Evolutionary conservation across 2,113 vertebrate species (phyloP).

Genomic region (Chloropsis hardwickii): DNA sequence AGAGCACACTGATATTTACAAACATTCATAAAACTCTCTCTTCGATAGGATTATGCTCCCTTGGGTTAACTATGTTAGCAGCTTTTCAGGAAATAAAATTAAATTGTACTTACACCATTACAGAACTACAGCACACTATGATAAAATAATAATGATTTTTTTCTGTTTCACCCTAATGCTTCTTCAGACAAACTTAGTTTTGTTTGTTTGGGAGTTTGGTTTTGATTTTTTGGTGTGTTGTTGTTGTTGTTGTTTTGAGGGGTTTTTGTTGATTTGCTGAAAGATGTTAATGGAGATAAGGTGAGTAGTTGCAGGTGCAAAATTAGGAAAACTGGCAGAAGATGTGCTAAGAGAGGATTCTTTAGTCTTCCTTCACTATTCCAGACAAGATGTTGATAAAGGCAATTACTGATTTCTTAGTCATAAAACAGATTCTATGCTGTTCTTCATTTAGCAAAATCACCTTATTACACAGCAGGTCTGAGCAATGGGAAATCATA

Average conservation of each 20-base stretch:
- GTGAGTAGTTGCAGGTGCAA: not conserved
- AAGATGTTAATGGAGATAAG: not conserved
- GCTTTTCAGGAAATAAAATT: not conserved
- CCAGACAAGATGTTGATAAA: not conserved
- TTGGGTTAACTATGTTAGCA: not conserved
- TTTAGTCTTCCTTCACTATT: not conserved
- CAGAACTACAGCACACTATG: not conserved
- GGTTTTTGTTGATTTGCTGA: not conserved
- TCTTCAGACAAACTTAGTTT: not conserved
- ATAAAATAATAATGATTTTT: not conserved
- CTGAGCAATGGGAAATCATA: not conserved
- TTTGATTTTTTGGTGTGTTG: not conserved
- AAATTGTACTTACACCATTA: not conserved
- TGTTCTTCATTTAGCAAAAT: not conserved
- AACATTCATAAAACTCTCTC: not conserved
- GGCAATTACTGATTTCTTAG: not conserved
- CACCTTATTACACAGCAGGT: not conserved
- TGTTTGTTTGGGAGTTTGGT: not conserved
- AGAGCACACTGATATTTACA: not conserved
- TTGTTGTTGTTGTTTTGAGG: not conserved
- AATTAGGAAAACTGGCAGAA: not conserved
- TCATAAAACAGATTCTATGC: not conserved
- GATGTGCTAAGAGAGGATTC: not conserved
- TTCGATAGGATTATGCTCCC: not conserved
- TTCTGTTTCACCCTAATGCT: not conserved